Evolutionary conservation across 2,888 invertebrate species (phyloP).

Genomic region (Pherbina coryleti): DNA sequence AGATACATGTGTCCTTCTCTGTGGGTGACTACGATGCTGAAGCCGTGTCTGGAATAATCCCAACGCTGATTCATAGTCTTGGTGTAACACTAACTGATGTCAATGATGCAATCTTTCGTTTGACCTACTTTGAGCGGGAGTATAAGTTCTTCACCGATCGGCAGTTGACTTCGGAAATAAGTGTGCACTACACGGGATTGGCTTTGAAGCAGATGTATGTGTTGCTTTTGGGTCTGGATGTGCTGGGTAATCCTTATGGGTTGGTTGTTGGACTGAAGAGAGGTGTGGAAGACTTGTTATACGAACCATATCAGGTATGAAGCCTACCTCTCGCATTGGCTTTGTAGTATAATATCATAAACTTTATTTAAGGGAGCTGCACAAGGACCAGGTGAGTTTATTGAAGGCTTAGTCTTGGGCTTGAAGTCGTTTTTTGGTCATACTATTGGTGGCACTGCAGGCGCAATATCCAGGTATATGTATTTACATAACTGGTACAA

Average conservation of each 20-base stretch:
- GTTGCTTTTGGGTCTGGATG: slow-evolving; percentile 95
- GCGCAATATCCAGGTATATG: slow-evolving; percentile 86
- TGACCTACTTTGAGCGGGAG: slow-evolving; percentile 94
- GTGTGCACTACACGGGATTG: slow-evolving; percentile 91
- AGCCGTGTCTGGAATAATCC: slow-evolving; percentile 79
- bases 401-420: slow-evolving; percentile 94
- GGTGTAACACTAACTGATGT: slow-evolving; percentile 98
- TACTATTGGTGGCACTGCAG: slow-evolving; percentile 97
- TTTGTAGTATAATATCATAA: neutral
- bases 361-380: slow-evolving; percentile 82
- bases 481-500: slow-evolving; percentile 65
- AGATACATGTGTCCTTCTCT: slow-evolving; percentile 98
- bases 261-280: slow-evolving; percentile 93
- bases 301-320: slow-evolving; percentile 94
- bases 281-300: slow-evolving; percentile 98
- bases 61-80: slow-evolving; percentile 92
- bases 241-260: slow-evolving; percentile 98
- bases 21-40: slow-evolving; percentile 79
- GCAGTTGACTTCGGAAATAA: slow-evolving; percentile 86
- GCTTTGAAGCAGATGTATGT: slow-evolving; percentile 97
- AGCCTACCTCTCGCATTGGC: neutral
- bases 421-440: slow-evolving; percentile 95
- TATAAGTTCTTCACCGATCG: slow-evolving; percentile 90
- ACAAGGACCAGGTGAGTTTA: slow-evolving; percentile 99
- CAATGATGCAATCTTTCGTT: slow-evolving; percentile 93